Percentiles rank a stretch among this genome's conserved stretches.
These are phyloP conservation scores for Bombyx mori DNA, from an alignment of 1,140 invertebrate genomes.

Conservation along the genomic window ASM3026992v2 NC_085118.1:8458501-8459000, in stretches of 20 bases:
- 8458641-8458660: constrained; percentile 61
- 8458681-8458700: constrained; percentile 66
- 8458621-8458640: constrained; percentile 55
- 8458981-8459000: no score
- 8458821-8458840: constrained; percentile 65
- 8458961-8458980: constrained; percentile 5
- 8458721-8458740: constrained; percentile 61
- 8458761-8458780: constrained; percentile 17
- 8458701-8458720: constrained; percentile 65
- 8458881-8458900: constrained; percentile 62
- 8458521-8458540: constrained; percentile 18
- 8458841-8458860: constrained; percentile 67
- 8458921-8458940: constrained; percentile 48
- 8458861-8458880: constrained; percentile 67
- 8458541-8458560: constrained; percentile 11
- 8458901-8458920: constrained; percentile 34
- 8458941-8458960: constrained; percentile 16
- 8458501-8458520: background rate
- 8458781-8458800: constrained; percentile 54
- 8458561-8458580: constrained; percentile 36
- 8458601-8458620: constrained; percentile 59
- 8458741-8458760: background rate
- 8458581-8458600: constrained; percentile 39
- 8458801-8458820: constrained; percentile 53
- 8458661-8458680: constrained; percentile 60